Base-by-base conservation (phyloP, 2,113 vertebrate species). In the Cranoglanis bouderius region DNA sequence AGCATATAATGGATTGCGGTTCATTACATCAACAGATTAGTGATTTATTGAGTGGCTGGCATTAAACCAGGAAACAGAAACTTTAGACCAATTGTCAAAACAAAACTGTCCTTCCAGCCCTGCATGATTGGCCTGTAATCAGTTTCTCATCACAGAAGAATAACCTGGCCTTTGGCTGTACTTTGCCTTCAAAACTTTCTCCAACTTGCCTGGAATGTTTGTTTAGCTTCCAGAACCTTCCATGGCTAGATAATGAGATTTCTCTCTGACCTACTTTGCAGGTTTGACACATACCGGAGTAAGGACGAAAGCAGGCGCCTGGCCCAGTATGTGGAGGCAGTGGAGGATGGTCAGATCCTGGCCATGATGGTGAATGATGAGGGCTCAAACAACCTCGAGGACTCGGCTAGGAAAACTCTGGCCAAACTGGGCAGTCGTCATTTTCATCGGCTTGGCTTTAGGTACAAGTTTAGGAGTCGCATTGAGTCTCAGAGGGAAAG, bases 251-350 rank as follows among this genome's bases (percentile, higher is more conserved):
- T 83, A 43, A 61, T 65, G 70, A 82, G 81, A 72, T 70, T 88
- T 88, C 49, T 86, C 6, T 14, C 29, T 85, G 84, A 89, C 88
- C 88, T 86, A 88, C 86, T 91, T 88, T 59, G 51, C 81, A 99
- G 98, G 92, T 99, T 99, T 90, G 98, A 99, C 92, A 99, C 98
- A 0, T 99, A 99, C 82, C 96, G 95, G 85, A 96, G 96, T 90
- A 97, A 96, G 92, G 96, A 97, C 14, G 98, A 99, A 92, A 99
- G 97, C 13, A 88, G 94, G 2, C 97, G 98, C 0, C 96, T 99
- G 83, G 95, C 95, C n/a, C 95, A 96, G 89, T 98, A 97, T 38
- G 90, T 99, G 92, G 95, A 95, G 0, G 87, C 88, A 0, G 95
- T 98, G 86, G 94, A 93, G 0, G 85, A 92, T 0, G 97, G 98